Conservation (phyloP, 64 coral and sea anemone genomes). For the Exaiptasia diaphana region DNA sequence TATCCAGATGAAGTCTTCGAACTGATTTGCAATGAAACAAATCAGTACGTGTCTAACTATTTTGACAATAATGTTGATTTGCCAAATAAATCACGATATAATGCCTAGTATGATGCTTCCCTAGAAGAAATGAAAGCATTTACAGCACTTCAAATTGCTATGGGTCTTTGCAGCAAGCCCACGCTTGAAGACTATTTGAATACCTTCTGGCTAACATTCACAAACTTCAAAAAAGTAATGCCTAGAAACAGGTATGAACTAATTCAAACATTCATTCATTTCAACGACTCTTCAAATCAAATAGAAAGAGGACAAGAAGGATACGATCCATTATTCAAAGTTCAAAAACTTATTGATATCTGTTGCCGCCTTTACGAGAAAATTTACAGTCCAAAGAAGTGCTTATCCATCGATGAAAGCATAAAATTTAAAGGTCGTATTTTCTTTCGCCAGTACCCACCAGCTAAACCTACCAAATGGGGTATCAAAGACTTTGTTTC, state of each 20-base stretch:
- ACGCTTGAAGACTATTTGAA: slow-evolving; percentile 19
- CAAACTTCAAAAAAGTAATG: slow-evolving; percentile 19
- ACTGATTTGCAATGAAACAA: slow-evolving; percentile 46
- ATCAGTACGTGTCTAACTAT: slow-evolving; percentile 40
- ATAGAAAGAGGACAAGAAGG: slow-evolving; percentile 12
- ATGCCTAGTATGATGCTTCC: slow-evolving; percentile 45
- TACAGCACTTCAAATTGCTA: slow-evolving; percentile 63
- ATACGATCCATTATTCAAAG: slow-evolving; percentile 39
- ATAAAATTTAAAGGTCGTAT: slow-evolving; percentile 59
- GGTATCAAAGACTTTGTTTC: slow-evolving; percentile 63
- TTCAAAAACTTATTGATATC: slow-evolving; percentile 11
- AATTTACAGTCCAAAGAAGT: slow-evolving; percentile 54
- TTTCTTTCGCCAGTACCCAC: slow-evolving; percentile 54
- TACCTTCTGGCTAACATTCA: slow-evolving; percentile 16
- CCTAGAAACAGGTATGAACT: slow-evolving; percentile 2
- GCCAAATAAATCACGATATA: slow-evolving; percentile 22
- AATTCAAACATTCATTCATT: slow-evolving; percentile 8
- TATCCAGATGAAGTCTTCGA: slow-evolving; percentile 56
- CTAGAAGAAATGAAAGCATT: slow-evolving; percentile 49
- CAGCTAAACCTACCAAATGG: slow-evolving; percentile 65
- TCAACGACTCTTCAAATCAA: slow-evolving; percentile 8
- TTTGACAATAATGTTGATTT: slow-evolving; percentile 40
- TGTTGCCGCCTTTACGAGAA: slow-evolving; percentile 10
- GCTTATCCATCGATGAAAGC: slow-evolving; percentile 55
- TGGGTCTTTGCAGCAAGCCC: slow-evolving; percentile 62